A percentile compares a stretch with the other conserved stretches of the same genome.
Evolutionary conservation across 92 coral and sea anemone species (phyloP).

Genomic region (Pocillopora grandis): DNA sequence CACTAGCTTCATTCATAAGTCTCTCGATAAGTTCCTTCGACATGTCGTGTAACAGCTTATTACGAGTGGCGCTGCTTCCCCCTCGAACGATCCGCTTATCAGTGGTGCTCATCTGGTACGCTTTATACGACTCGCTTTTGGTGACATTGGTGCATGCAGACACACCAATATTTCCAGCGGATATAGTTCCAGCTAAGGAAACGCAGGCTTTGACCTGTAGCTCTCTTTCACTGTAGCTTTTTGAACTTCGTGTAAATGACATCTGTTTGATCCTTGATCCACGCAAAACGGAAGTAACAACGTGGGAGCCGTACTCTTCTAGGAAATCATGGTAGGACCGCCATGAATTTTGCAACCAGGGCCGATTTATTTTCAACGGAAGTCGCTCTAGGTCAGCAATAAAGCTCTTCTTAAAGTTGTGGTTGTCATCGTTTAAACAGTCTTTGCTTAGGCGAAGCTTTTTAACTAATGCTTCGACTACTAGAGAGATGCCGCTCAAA

Average conservation of each 20-base stretch:
- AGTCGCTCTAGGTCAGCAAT: slow-evolving; percentile 6
- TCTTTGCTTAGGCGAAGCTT: slow-evolving; percentile 3
- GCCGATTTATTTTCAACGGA: slow-evolving; percentile 13
- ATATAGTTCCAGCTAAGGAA: background rate
- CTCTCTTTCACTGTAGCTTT: slow-evolving; percentile 24
- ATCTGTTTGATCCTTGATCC: slow-evolving; percentile 38
- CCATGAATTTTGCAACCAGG: slow-evolving; percentile 19
- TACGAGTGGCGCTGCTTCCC: slow-evolving; percentile 33
- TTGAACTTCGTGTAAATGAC: slow-evolving; percentile 18
- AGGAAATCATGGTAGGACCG: slow-evolving; percentile 15
- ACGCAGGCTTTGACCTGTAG: slow-evolving; percentile 27
- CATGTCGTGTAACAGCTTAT: slow-evolving; percentile 13
- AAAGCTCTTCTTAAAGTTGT: slow-evolving; percentile 12
- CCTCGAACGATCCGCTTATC: slow-evolving; percentile 11
- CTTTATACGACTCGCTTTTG: background rate
- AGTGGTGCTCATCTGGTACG: slow-evolving; percentile 7
- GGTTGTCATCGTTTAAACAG: slow-evolving; percentile 17
- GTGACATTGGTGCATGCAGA: background rate
- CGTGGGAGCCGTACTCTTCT: slow-evolving; percentile 41
- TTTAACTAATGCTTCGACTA: background rate
- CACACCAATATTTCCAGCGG: background rate
- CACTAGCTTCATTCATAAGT: slow-evolving; percentile 6
- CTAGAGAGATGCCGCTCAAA: background rate
- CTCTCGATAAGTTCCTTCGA: slow-evolving; percentile 5
- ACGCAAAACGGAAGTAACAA: slow-evolving; percentile 20